Percentiles rank a stretch among this genome's conserved stretches.
Conservation (phyloP, 2,113 vertebrate species). For the Crypturellus undulatus region DNA sequence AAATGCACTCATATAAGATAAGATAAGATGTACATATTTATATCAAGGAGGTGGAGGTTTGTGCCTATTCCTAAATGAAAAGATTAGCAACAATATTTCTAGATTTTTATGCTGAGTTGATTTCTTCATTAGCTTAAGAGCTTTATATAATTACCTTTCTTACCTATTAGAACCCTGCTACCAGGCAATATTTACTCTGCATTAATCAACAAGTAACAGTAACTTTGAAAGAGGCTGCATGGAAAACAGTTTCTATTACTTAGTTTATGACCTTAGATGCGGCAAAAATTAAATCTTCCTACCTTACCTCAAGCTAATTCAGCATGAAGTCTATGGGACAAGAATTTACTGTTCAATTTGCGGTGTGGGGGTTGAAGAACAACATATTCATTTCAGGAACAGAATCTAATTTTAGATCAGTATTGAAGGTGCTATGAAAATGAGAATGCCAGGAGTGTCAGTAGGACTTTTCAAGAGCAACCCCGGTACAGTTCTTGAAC, state of each 20-base stretch:
- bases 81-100: not conserved
- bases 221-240: not conserved
- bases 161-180: not conserved
- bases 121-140: not conserved
- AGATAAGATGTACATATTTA: slow-evolving; percentile 46
- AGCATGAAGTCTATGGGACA: not conserved
- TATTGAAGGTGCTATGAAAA: slow-evolving; percentile 22
- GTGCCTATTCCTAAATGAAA: not conserved
- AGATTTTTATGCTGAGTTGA: not conserved
- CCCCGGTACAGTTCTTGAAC: not conserved
- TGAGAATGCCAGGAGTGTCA: not conserved
- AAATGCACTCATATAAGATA: slow-evolving; percentile 20
- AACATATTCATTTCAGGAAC: slow-evolving; percentile 41
- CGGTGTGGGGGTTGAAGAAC: slow-evolving; percentile 22
- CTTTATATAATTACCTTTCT: not conserved
- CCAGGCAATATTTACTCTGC: not conserved
- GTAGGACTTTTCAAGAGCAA: slow-evolving; percentile 27
- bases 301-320: not conserved
- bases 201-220: not conserved
- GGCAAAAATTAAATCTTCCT: not conserved
- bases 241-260: slow-evolving; percentile 32
- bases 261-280: not conserved
- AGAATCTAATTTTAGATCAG: slow-evolving; percentile 44
- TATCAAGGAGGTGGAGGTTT: not conserved
- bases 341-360: slow-evolving; percentile 33